Base-by-base conservation (phyloP, 2,888 invertebrate species). In the Thalpophila matura region DNA sequence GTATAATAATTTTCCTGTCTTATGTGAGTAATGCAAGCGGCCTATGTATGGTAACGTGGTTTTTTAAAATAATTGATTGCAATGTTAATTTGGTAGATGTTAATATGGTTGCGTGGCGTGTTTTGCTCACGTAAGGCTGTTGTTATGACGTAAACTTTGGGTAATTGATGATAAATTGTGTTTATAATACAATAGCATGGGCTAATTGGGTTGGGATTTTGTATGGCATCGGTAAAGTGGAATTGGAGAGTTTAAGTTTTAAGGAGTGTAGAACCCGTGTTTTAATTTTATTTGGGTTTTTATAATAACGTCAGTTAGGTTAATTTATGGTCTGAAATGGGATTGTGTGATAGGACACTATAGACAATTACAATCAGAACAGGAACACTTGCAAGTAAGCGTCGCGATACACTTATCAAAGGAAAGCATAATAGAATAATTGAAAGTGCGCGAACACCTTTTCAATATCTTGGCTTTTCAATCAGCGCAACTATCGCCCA, bases 71-170 rank as follows among this genome's bases (percentile, higher is more conserved):
- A 42, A 54, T 42, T 65, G 51, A 60, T 68, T 62, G 38, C 33
- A 22, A 40, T 67, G 24, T 46, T 37, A 43, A 24, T 22, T 49
- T 18, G 10, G 20, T 51, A 33, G 12, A 7, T 27, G 35, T 45
- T 42, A 45, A 53, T 12, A 67, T 72, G 56, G 58, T 71, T 55
- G 72, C 69, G 75, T 72, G 50, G 53, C 50, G 56, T 56, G 53
- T 42, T 16, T 50, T 60, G 51, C 74, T 77, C 70, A 69, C 77
- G 65, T 58, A 70, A 74, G 70, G 53, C 64, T 53, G 55, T 49
- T 66, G 43, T 50, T 56, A 61, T 53, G 47, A 50, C 26, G 40
- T 54, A 40, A 51, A 42, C 14, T 40, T 76, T 22, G 40, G 70
- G 40, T 65, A 26, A 54, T 54, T 62, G 70, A 65, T 74, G 65